These are phyloP conservation scores for Musca vetustissima DNA, from an alignment of 1,140 invertebrate species.

Conservation along the genomic window DNA sequence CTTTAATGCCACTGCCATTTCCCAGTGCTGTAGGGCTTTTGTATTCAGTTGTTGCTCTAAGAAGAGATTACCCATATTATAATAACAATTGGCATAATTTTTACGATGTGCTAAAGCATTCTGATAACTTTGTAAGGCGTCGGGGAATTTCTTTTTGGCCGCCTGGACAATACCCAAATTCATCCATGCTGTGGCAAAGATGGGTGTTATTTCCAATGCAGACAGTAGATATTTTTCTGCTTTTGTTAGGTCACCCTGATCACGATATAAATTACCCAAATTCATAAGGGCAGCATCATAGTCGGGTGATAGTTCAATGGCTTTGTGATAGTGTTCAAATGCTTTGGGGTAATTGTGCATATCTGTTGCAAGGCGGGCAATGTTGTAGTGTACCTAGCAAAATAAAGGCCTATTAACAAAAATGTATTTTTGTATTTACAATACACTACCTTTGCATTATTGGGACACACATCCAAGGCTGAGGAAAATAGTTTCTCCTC, in stretches of 20 bases:
- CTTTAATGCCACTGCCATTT: constrained; percentile 75
- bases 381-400: constrained; percentile 77
- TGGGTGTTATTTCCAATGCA: constrained; percentile 75
- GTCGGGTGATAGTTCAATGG: constrained; percentile 80
- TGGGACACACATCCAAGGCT: constrained; percentile 74
- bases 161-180: constrained; percentile 92
- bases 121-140: constrained; percentile 78
- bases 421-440: neutral
- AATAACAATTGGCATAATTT: constrained; percentile 90
- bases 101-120: constrained; percentile 74
- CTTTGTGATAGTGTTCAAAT: constrained; percentile 75
- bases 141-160: constrained; percentile 67
- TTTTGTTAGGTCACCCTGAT: constrained; percentile 69
- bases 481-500: constrained; percentile 74
- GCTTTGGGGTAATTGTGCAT: constrained; percentile 69
- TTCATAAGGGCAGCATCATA: constrained; percentile 99
- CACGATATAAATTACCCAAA: constrained; percentile 88
- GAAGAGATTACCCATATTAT: constrained; percentile 90
- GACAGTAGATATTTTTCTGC: constrained; percentile 75
- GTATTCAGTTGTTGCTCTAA: constrained; percentile 60
- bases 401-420: neutral
- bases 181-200: constrained; percentile 97
- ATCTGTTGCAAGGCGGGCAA: constrained; percentile 85
- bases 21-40: constrained; percentile 71
- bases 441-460: constrained; percentile 82